Base-by-base conservation (phyloP, 2,888 invertebrate genomes). In the Ditula angustiorana region DNA sequence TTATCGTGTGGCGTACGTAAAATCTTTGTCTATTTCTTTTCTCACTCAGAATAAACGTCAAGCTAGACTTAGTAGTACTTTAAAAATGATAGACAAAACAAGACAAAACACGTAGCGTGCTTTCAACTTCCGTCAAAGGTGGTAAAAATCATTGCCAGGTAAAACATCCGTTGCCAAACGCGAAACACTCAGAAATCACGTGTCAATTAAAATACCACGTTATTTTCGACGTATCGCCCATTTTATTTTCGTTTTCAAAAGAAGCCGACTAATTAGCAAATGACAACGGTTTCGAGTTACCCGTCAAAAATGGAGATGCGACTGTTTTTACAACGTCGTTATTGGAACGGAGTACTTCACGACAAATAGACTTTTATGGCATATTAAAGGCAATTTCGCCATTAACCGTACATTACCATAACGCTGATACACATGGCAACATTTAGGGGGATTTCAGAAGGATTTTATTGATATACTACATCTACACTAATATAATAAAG, bases 341-440 rank as follows among this genome's bases (percentile, higher is more conserved):
- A 69, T 64, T 56, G 57, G 61, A 35, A 21, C 56, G 46, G 63
- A 62, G 58, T 67, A 56, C 66, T 63, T 52, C 33, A 47, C 53
- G 63, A 58, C 60, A 66, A 69, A 68, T 66, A 66, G 66, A 68
- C 59, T 64, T 66, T 69, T 61, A 68, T 64, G 60, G 61, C 61
- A 58, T 61, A 68, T 67, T 52, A 63, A 63, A 53, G 47, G 53
- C 58, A 69, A 69, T 67, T 69, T 70, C 46, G 46, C 63, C 69
- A 69, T 62, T 61, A 58, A 57, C 60, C 64, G 19, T 53, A 35
- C 64, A 47, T 64, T 64, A 59, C 46, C 53, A 44, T 56, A 56
- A 56, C 53, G 4, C 21, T 35, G 23, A 59, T 68, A 28, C 61
- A 56, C 47, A 57, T 57, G 49, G 56, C 62, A 67, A 62, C 61